phyloP scores from a whole-genome alignment of 1,140 invertebrate species.

The Leucophenga varia region DNA sequence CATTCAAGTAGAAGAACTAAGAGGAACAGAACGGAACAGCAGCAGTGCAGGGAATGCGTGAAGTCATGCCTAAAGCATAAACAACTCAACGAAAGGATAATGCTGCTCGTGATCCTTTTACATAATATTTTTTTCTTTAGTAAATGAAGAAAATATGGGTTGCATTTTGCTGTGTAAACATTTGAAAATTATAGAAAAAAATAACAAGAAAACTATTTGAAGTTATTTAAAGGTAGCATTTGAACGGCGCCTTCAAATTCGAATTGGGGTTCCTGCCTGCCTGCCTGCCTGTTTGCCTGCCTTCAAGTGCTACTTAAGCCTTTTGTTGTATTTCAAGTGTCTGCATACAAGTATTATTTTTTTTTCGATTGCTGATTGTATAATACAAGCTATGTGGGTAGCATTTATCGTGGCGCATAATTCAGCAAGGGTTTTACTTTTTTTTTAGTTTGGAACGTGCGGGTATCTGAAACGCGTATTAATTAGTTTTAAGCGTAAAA shows the following conservation, averaged over 20 bases:
- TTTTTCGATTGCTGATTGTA: no score
- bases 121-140: slow-evolving; percentile 40
- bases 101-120: slow-evolving; percentile 45
- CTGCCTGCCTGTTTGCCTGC: slow-evolving; percentile 1
- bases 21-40: slow-evolving; percentile 33
- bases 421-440: background rate
- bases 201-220: background rate
- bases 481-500: no score
- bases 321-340: slow-evolving; percentile 26
- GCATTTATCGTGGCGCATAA: no score
- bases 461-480: slow-evolving; percentile 29
- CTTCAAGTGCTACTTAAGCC: slow-evolving; percentile 33
- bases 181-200: slow-evolving; percentile 31
- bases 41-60: slow-evolving; percentile 36
- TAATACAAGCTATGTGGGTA: no score
- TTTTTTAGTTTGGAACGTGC: slow-evolving; percentile 38
- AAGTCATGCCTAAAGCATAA: slow-evolving; percentile 50
- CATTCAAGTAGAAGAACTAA: background rate
- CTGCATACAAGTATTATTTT: slow-evolving; percentile 30
- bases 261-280: background rate
- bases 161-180: slow-evolving; percentile 44
- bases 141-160: slow-evolving; percentile 33
- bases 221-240: slow-evolving; percentile 2
- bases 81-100: slow-evolving; percentile 37
- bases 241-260: background rate